Conservation (phyloP, 2,888 invertebrate genomes). For the Cactoblastis cactorum region DNA sequence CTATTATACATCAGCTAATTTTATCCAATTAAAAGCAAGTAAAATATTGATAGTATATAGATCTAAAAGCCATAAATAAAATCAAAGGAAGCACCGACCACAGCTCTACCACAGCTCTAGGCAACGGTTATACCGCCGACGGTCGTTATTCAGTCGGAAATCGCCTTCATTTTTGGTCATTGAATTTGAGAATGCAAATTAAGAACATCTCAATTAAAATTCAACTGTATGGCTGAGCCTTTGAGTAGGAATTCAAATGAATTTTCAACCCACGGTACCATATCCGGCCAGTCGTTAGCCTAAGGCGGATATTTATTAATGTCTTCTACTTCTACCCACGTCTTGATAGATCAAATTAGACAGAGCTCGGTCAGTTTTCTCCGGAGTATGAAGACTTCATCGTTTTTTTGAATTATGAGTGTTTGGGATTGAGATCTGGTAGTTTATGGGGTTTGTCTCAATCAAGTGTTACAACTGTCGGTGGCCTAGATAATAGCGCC, state of each 20-base stretch:
- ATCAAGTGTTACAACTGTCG: too few species aligned
- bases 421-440: conserved; percentile 38
- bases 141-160: conserved; percentile 49
- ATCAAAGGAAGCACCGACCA: conserved; percentile 57
- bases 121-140: conserved; percentile 64
- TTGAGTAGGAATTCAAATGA: conserved; percentile 24
- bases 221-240: conserved; percentile 22
- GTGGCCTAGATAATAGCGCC: too few species aligned
- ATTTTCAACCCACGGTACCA: conserved; percentile 36
- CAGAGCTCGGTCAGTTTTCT: conserved; percentile 56
- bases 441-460: conserved; percentile 25
- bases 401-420: conserved; percentile 48
- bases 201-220: conserved; percentile 22
- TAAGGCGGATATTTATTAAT: conserved; percentile 70
- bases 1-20: neutral
- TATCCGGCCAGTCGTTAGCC: conserved; percentile 70
- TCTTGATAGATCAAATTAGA: conserved; percentile 67
- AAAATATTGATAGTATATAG: conserved; percentile 33
- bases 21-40: conserved; percentile 27
- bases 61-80: conserved; percentile 13
- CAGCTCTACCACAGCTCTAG: conserved; percentile 50
- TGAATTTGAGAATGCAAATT: conserved; percentile 72
- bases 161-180: conserved; percentile 71
- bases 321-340: conserved; percentile 57
- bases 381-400: conserved; percentile 56